Evolutionary conservation across 2,888 invertebrate species (phyloP).

Genomic region (Cephus nigrinus): DNA sequence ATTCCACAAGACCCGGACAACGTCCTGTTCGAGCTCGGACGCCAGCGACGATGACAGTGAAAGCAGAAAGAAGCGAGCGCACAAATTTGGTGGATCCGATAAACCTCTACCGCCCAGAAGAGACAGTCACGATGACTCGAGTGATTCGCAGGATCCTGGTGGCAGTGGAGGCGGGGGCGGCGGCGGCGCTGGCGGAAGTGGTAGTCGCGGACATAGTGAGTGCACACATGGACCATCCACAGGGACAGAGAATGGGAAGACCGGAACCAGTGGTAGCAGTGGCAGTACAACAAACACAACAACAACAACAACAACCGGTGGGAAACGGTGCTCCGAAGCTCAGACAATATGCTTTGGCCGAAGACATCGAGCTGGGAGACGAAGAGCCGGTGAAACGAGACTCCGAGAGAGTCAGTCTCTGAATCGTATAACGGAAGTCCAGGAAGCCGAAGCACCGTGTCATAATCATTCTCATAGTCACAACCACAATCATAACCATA

Average conservation of each 20-base stretch:
- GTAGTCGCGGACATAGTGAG: slow-evolving; percentile 41
- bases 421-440: slow-evolving; percentile 87
- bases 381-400: slow-evolving; percentile 74
- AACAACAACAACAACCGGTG: slow-evolving; percentile 45
- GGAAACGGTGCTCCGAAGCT: slow-evolving; percentile 54
- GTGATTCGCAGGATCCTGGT: slow-evolving; percentile 83
- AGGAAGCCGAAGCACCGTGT: slow-evolving; percentile 72
- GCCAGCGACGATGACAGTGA: slow-evolving; percentile 91
- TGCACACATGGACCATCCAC: slow-evolving; percentile 45
- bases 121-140: slow-evolving; percentile 87
- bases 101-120: slow-evolving; percentile 75
- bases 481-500: slow-evolving; percentile 17
- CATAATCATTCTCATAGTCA: slow-evolving; percentile 44
- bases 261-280: slow-evolving; percentile 35
- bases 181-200: slow-evolving; percentile 51
- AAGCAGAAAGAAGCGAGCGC: slow-evolving; percentile 82
- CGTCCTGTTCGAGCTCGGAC: slow-evolving; percentile 94
- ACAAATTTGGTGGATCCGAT: slow-evolving; percentile 74
- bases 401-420: slow-evolving; percentile 86
- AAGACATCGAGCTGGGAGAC: slow-evolving; percentile 69
- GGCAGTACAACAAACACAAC: slow-evolving; percentile 46
- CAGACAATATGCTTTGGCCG: slow-evolving; percentile 65
- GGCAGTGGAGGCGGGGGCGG: slow-evolving; percentile 62
- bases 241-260: slow-evolving; percentile 34
- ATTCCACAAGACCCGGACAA: slow-evolving; percentile 80